Base-by-base conservation (phyloP, 2,113 vertebrate genomes). In the Microcebus murinus region DNA sequence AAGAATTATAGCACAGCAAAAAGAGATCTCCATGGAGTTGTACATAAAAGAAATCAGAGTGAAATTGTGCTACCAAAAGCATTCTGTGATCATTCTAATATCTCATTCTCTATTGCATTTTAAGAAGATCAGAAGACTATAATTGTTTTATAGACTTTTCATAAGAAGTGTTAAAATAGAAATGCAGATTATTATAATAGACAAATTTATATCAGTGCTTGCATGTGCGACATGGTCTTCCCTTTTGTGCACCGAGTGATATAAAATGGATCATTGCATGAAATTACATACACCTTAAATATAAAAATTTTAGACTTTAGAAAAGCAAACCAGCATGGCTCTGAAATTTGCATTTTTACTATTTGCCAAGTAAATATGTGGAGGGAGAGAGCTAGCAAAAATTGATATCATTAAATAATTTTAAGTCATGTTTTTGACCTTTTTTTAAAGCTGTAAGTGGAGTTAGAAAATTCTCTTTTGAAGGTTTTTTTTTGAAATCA, bases 111-210 rank as follows among this genome's bases (percentile, higher is more conserved):
- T 0, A 0, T 0, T 87, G 71, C 94, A 63, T 79, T 97, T 91
- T 81, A 65, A 61, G 81, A 91, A 90, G 92, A 96, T 96, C 79
- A 96, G 84, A 96, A 90, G 45, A 42, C 85, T 57, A 3, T 34
- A 68, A n/a, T 93, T 42, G 2, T 71, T 96, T 93, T 77, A 67
- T 80, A 79, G 84, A 63, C 18, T 93, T 82, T 67, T 77, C n/a
- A 73, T 79, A 55, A 88, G 71, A 96, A 82, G 63, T 39, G 8
- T 86, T 87, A 95, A 57, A 31, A 61, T 76, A 50, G 36, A 36
- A 36, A 36, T 93, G 71, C 73, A 61, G 55, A 70, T 89, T 27
- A n/a, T 45, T 77, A 17, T 74, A 88, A 71, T 61, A 42, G 68
- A 8, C 50, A 87, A 6, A n/a, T 85, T 92, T 88, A 50, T n/a